phyloP scores from a whole-genome alignment of 1,140 invertebrate species.

The Diabrotica undecimpunctata region DNA sequence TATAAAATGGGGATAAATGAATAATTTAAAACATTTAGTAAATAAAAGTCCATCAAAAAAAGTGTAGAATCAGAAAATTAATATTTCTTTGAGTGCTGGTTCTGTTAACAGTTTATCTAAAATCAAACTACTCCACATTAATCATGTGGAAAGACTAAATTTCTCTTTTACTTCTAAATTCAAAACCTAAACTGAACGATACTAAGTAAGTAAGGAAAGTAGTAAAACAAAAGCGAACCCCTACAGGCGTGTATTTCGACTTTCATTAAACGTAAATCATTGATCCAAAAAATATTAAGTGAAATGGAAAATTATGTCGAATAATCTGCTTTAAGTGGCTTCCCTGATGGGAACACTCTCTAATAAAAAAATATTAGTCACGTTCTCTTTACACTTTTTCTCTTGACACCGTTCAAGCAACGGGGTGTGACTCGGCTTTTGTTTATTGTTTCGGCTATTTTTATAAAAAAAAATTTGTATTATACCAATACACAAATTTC shows the following conservation, averaged over 20 bases:
- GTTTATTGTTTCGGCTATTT: not conserved
- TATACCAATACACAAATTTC: too few species aligned
- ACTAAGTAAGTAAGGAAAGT: not conserved
- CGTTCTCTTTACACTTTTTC: not conserved
- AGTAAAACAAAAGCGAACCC: not conserved
- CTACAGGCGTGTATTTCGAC: not conserved
- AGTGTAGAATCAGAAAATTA: too few species aligned
- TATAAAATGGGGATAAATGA: too few species aligned
- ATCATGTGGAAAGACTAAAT: not conserved
- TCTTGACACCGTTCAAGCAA: not conserved
- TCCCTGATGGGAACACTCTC: conserved; percentile 1
- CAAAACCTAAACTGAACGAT: not conserved
- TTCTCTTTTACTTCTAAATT: not conserved
- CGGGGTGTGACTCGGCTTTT: not conserved
- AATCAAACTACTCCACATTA: too few species aligned
- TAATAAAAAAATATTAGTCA: not conserved
- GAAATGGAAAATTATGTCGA: not conserved
- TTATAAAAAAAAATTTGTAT: too few species aligned
- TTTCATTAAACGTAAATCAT: conserved; percentile 3
- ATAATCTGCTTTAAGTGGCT: conserved; percentile 2
- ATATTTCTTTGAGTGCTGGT: too few species aligned
- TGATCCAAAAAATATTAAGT: conserved; percentile 1
- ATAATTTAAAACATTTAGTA: too few species aligned
- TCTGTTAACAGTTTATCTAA: too few species aligned
- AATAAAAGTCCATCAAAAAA: too few species aligned